These are phyloP conservation scores for Gymnoscelis rufifasciata DNA, from an alignment of 2,888 invertebrate genomes.

Conservation along the genomic window DNA sequence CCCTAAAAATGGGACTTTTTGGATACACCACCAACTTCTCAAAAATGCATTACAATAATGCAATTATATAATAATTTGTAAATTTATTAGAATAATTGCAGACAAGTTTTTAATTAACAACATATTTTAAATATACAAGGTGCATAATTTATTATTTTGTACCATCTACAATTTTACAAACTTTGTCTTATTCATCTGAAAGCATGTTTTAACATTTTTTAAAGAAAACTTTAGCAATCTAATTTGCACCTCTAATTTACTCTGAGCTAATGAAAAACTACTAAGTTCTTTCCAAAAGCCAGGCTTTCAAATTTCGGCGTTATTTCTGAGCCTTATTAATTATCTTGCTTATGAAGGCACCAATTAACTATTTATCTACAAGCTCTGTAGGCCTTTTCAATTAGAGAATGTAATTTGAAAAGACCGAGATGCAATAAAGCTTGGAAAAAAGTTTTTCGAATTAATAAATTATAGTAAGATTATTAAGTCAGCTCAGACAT, in stretches of 20 bases:
- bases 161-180: too few relatives aligned
- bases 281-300: neutral
- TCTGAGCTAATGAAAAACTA: neutral
- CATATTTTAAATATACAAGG: too few relatives aligned
- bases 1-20: neutral
- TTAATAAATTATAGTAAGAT: too few relatives aligned
- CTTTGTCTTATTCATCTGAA: neutral
- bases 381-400: neutral
- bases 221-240: neutral
- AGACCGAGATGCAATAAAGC: too few relatives aligned
- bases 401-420: neutral
- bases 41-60: too few relatives aligned
- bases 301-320: conserved; percentile 1
- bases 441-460: too few relatives aligned
- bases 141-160: too few relatives aligned
- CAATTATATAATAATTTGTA: too few relatives aligned
- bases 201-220: neutral
- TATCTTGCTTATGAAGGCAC: neutral
- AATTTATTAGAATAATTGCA: too few relatives aligned
- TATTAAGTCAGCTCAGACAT: too few relatives aligned
- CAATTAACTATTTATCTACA: neutral
- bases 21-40: too few relatives aligned
- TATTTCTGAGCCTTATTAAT: neutral
- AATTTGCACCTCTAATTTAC: neutral
- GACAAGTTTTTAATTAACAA: too few relatives aligned